Evolutionary conservation across 2,888 invertebrate species (phyloP).

Genomic region (Bellardia bayeri): DNA sequence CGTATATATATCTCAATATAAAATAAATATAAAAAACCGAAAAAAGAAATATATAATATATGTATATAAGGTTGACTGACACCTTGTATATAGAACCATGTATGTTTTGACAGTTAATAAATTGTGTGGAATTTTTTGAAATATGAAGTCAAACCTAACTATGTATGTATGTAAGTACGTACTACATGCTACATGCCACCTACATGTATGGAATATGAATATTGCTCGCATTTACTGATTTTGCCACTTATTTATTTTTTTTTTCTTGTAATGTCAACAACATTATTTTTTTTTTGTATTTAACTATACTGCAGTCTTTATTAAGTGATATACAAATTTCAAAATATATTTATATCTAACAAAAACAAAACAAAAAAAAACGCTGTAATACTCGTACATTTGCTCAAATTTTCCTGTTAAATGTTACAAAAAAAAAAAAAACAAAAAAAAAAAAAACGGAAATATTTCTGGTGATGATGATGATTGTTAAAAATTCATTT

Average conservation of each 20-base stretch:
- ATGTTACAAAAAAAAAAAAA: constrained; percentile 9
- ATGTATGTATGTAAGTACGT: neutral
- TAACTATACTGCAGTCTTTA: constrained; percentile 32
- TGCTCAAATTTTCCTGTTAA: constrained; percentile 19
- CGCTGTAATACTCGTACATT: constrained; percentile 2
- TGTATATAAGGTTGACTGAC: constrained; percentile 5
- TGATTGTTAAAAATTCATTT: constrained; percentile 14
- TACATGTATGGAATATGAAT: constrained; percentile 37
- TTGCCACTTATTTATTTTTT: constrained; percentile 16
- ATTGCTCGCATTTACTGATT: constrained; percentile 44
- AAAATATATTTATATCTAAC: neutral
- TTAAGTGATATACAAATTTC: neutral
- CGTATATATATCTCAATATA: neutral
- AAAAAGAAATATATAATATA: neutral
- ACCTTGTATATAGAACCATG: constrained; percentile 13
- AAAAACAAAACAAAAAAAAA: neutral
- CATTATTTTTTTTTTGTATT: constrained; percentile 11
- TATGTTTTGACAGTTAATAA: constrained; percentile 36
- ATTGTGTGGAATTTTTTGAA: constrained; percentile 25
- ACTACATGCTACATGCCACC: constrained; percentile 25
- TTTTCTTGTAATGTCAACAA: constrained; percentile 39
- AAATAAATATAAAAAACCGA: neutral
- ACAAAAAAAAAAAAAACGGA: neutral
- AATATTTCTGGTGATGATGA: constrained; percentile 14
- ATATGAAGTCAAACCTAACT: neutral